phyloP scores from a whole-genome alignment of 2,888 invertebrate genomes.

The Timema podura region DNA sequence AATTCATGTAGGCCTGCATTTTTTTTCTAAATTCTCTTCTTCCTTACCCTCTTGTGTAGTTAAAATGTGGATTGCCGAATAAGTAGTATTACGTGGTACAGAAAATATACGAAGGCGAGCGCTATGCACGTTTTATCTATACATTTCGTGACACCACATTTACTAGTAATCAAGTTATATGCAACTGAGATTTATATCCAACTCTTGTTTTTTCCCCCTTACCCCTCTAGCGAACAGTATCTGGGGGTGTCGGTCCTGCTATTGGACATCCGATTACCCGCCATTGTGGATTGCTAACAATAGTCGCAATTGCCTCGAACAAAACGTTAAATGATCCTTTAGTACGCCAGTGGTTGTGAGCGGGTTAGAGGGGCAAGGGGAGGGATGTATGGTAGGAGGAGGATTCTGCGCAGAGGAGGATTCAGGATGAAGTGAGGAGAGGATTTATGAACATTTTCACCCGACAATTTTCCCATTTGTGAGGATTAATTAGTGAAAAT shows the following conservation, averaged over 20 bases:
- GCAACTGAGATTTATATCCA: not conserved
- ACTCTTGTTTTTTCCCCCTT: not conserved
- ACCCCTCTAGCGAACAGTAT: not conserved
- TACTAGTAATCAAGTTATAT: too few relatives aligned
- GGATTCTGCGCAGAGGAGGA: not conserved
- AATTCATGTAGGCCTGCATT: too few relatives aligned
- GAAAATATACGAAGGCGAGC: too few relatives aligned
- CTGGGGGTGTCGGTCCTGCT: constrained; percentile 25
- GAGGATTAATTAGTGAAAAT: constrained; percentile 42
- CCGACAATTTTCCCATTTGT: constrained; percentile 33
- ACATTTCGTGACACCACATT: too few relatives aligned
- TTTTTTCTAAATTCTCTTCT: too few relatives aligned
- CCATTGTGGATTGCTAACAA: constrained; percentile 48
- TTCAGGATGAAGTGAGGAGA: too few relatives aligned
- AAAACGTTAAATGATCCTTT: constrained; percentile 48
- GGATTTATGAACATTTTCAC: constrained; percentile 9
- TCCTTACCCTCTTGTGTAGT: too few relatives aligned
- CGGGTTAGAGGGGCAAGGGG: not conserved
- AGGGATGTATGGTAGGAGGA: not conserved
- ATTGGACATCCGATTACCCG: constrained; percentile 46
- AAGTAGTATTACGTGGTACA: too few relatives aligned
- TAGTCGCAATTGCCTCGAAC: constrained; percentile 49
- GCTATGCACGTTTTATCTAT: too few relatives aligned
- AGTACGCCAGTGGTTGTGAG: constrained; percentile 11
- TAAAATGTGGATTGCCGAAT: too few relatives aligned